phyloP scores from a whole-genome alignment of 1,140 invertebrate genomes.

The Drosophila rufa region DNA sequence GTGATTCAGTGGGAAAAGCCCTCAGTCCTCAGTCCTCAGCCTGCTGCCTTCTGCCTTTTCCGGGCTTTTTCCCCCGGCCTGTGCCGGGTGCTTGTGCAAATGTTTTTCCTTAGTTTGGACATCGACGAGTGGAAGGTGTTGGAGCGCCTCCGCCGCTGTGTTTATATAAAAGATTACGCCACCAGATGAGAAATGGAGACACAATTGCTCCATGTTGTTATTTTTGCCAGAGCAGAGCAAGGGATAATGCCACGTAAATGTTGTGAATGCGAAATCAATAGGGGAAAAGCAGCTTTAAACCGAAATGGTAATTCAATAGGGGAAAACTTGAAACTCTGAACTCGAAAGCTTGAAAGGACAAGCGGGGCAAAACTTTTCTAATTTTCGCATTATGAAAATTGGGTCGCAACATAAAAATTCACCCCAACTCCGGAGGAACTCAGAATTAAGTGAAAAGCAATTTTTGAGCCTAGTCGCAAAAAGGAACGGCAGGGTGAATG shows the following conservation, averaged over 20 bases:
- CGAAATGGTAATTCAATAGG: slow-evolving; percentile 35
- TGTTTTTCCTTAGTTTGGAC: slow-evolving; percentile 65
- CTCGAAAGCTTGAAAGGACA: neutral
- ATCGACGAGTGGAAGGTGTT: slow-evolving; percentile 56
- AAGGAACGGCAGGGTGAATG: slow-evolving; percentile 32
- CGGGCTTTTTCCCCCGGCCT: slow-evolving; percentile 16
- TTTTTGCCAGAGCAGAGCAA: slow-evolving; percentile 40
- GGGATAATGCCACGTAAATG: slow-evolving; percentile 71
- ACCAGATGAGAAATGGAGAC: slow-evolving; percentile 54
- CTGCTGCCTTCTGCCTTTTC: slow-evolving; percentile 17
- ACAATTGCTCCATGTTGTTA: slow-evolving; percentile 52
- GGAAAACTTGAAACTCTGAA: slow-evolving; percentile 22
- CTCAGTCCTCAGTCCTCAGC: neutral
- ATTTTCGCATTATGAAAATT: slow-evolving; percentile 81
- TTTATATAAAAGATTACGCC: slow-evolving; percentile 82
- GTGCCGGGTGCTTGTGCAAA: slow-evolving; percentile 38
- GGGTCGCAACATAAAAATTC: slow-evolving; percentile 29
- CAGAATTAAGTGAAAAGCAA: slow-evolving; percentile 57
- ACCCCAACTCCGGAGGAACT: neutral
- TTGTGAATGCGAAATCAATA: slow-evolving; percentile 77
- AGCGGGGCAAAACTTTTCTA: slow-evolving; percentile 70
- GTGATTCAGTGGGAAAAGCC: slow-evolving; percentile 49
- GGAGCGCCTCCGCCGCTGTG: slow-evolving; percentile 40
- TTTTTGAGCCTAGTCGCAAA: slow-evolving; percentile 47
- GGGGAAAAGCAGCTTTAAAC: slow-evolving; percentile 64